These are phyloP conservation scores for Pseudocheirus occidentalis DNA, from an alignment of 2,797 vertebrate species.

Conservation along the genomic window DNA sequence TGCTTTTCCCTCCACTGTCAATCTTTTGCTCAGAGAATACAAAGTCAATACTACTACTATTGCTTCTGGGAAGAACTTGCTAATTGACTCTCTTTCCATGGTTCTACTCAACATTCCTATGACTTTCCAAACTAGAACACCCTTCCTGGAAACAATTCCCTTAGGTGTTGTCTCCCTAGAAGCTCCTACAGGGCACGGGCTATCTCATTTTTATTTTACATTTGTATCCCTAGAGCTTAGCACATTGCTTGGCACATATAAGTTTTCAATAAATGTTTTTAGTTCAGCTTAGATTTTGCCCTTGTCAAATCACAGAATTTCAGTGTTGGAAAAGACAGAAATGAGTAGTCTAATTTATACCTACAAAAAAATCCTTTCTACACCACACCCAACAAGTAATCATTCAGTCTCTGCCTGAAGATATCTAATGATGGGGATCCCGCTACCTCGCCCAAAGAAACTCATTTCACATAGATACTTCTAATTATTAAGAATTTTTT, in stretches of 20 bases:
- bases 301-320: not conserved
- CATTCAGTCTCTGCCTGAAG: not conserved
- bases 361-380: not conserved
- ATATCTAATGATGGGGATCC: not conserved
- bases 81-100: not conserved
- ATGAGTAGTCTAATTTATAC: not conserved
- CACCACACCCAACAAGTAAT: not conserved
- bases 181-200: not conserved
- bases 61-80: not conserved
- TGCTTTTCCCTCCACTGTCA: not conserved
- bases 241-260: not conserved
- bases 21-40: not conserved
- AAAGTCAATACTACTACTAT: not conserved
- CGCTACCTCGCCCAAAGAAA: not conserved
- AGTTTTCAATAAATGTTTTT: not conserved
- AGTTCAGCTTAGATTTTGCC: not conserved
- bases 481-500: not conserved
- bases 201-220: not conserved
- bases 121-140: not conserved
- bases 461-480: not conserved
- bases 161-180: not conserved
- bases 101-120: not conserved
- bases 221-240: not conserved
- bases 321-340: not conserved
- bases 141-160: not conserved